phyloP scores from a whole-genome alignment of 2,113 vertebrate species.

The Scalopus aquaticus region DNA sequence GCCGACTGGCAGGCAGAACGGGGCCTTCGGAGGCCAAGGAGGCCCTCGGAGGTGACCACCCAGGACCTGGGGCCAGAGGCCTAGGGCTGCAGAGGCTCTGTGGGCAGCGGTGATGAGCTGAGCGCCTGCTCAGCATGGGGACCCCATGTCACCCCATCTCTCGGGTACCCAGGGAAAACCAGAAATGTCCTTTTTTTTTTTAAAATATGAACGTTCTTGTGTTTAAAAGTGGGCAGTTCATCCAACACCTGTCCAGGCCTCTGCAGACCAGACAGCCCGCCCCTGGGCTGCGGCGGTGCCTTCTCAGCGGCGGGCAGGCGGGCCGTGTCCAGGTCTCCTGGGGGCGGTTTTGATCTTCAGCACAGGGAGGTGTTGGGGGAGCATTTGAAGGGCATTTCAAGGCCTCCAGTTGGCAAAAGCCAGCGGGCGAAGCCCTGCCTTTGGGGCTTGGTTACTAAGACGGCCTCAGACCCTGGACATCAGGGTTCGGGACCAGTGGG shows the following conservation, averaged over 20 bases:
- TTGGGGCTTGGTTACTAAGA: background rate
- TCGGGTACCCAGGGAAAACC: background rate
- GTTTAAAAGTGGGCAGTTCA: background rate
- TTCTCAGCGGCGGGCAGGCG: background rate
- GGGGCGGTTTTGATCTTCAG: background rate
- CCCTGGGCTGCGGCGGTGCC: background rate
- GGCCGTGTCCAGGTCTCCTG: accelerated
- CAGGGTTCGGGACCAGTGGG: accelerated
- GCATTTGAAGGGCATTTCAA: background rate
- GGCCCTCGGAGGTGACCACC: accelerated
- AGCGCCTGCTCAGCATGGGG: accelerated
- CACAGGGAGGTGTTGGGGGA: accelerated
- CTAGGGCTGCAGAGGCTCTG: too few relatives aligned
- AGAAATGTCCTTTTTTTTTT: background rate
- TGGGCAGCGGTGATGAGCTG: accelerated
- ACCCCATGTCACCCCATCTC: background rate
- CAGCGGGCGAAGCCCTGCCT: accelerated
- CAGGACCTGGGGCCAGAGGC: background rate
- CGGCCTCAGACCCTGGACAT: background rate
- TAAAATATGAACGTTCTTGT: background rate
- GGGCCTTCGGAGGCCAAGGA: too few relatives aligned
- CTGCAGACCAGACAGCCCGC: accelerated
- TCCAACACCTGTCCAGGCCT: accelerated
- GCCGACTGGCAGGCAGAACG: accelerated
- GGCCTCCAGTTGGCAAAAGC: accelerated